Evolutionary conservation across 2,113 vertebrate species (phyloP).

Genomic region (Hemiprocne comata): DNA sequence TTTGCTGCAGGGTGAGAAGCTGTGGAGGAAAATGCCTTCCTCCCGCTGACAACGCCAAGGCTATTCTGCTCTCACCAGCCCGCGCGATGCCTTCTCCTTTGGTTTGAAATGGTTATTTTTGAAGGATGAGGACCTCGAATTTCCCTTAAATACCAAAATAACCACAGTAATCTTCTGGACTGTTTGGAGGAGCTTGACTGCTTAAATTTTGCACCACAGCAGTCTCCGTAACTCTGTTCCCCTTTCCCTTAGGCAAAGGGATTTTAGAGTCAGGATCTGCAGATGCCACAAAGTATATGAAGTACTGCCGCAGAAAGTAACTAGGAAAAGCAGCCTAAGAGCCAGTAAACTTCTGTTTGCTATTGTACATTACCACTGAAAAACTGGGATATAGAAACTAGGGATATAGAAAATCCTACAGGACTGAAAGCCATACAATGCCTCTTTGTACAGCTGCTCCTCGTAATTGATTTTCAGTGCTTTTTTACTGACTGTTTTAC

Average conservation of each 20-base stretch:
- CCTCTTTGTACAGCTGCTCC: not conserved
- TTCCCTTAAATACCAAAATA: not conserved
- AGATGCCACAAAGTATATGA: not conserved
- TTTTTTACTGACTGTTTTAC: not conserved
- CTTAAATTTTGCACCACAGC: not conserved
- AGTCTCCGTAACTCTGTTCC: not conserved
- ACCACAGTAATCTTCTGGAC: not conserved
- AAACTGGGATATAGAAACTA: too few species aligned
- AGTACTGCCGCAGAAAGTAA: not conserved
- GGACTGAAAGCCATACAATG: not conserved
- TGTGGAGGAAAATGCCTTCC: not conserved
- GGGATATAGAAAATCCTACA: not conserved
- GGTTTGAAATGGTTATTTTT: not conserved
- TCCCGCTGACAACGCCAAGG: fast-evolving
- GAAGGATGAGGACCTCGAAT: not conserved
- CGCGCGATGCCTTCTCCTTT: fast-evolving
- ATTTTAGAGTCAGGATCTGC: not conserved
- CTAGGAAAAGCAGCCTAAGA: not conserved
- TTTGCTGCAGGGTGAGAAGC: not conserved
- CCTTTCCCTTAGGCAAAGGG: not conserved
- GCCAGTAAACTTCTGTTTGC: not conserved
- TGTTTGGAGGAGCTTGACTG: not conserved
- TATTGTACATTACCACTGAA: not conserved
- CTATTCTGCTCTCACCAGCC: not conserved
- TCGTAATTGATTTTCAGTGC: not conserved